A percentile compares a stretch with the other conserved stretches of the same genome.
Evolutionary conservation across 1,140 invertebrate genomes (phyloP).

Genomic region (Aricia agestis): DNA sequence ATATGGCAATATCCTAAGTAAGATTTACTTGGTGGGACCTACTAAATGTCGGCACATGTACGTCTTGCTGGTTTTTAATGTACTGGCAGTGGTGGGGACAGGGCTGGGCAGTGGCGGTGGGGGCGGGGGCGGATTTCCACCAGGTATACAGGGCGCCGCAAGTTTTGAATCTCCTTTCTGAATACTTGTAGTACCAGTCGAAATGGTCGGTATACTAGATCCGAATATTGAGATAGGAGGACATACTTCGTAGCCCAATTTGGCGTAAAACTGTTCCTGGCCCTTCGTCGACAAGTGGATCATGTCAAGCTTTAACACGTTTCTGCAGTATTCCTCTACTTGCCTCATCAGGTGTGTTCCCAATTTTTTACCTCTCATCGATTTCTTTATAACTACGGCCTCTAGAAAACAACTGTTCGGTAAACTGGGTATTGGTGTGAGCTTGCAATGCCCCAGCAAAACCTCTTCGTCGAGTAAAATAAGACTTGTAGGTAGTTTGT

Average conservation of each 20-base stretch:
- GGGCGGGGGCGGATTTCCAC: constrained; percentile 41
- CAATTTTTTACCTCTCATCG: constrained; percentile 82
- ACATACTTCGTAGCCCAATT: constrained; percentile 84
- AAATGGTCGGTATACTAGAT: constrained; percentile 24
- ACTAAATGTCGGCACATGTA: constrained; percentile 60
- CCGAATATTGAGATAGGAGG: constrained; percentile 83
- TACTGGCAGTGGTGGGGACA: constrained; percentile 33
- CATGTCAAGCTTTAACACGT: constrained; percentile 77
- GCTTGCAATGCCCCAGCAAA: constrained; percentile 86
- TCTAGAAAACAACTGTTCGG: constrained; percentile 84
- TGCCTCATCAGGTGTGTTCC: constrained; percentile 83
- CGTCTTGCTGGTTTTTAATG: constrained; percentile 54
- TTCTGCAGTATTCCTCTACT: constrained; percentile 82
- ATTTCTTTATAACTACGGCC: constrained; percentile 84
- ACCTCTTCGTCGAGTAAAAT: constrained; percentile 77
- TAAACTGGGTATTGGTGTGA: constrained; percentile 81
- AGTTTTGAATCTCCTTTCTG: constrained; percentile 22
- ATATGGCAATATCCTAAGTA: neutral
- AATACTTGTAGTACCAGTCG: neutral
- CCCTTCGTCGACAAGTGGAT: constrained; percentile 86
- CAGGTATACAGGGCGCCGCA: constrained; percentile 10
- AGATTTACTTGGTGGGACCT: neutral
- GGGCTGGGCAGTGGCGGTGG: constrained; percentile 48
- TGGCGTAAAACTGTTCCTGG: constrained; percentile 85
- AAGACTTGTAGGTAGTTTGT: constrained; percentile 83